phyloP scores from a whole-genome alignment of 2,888 invertebrate genomes.

The Exephanes ischioxanthus region DNA sequence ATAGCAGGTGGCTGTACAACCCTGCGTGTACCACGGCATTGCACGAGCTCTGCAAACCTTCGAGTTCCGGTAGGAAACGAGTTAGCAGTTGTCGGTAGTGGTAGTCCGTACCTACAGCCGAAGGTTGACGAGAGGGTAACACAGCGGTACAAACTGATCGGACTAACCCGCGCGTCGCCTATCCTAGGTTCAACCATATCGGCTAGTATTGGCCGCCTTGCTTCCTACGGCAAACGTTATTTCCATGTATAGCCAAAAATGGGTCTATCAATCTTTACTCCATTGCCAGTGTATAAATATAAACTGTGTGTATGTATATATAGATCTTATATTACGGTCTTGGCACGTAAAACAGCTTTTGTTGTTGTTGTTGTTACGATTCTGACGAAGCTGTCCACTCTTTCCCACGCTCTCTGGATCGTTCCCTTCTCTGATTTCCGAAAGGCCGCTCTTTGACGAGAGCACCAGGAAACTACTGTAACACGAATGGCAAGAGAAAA shows the following conservation, averaged over 20 bases:
- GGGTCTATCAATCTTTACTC: background rate
- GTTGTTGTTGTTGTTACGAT: constrained; percentile 1
- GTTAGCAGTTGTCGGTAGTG: constrained; percentile 3
- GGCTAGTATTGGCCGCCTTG: constrained; percentile 8
- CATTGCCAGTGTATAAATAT: background rate
- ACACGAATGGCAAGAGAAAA: constrained; percentile 16
- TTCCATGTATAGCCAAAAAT: constrained; percentile 6
- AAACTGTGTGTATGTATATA: background rate
- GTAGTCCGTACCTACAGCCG: constrained; percentile 11
- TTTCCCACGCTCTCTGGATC: constrained; percentile 53
- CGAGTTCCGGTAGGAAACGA: constrained; percentile 31
- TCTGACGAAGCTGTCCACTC: constrained; percentile 29
- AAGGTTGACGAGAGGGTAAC: constrained; percentile 4
- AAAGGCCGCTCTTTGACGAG: background rate
- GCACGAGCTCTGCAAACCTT: constrained; percentile 40
- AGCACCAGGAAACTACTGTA: constrained; percentile 3
- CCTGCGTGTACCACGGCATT: constrained; percentile 11
- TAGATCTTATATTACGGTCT: background rate
- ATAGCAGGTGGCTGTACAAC: background rate
- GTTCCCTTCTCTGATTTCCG: constrained; percentile 59
- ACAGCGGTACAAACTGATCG: constrained; percentile 2
- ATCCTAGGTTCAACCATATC: background rate
- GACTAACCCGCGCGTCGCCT: background rate
- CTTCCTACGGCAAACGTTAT: constrained; percentile 32
- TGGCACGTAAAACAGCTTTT: background rate